These are phyloP conservation scores for Chionoecetes opilio DNA, from an alignment of 1,140 invertebrate genomes.

Conservation along the genomic window DNA sequence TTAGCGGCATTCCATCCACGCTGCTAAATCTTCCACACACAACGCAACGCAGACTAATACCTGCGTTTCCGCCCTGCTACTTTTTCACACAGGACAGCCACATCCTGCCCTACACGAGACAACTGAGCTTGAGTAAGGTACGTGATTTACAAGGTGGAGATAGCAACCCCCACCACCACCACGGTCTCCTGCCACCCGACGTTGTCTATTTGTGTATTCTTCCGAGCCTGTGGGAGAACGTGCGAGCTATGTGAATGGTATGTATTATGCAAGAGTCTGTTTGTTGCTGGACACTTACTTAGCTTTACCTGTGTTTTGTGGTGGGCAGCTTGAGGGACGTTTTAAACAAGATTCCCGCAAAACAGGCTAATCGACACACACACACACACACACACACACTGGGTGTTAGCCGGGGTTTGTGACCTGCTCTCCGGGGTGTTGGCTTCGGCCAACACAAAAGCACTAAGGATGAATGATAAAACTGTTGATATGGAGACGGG, in stretches of 20 bases:
- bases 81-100: neutral
- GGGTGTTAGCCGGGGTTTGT: no score
- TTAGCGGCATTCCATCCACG: neutral
- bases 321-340: neutral
- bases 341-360: neutral
- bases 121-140: neutral
- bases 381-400: no score
- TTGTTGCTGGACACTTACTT: neutral
- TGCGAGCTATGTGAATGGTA: neutral
- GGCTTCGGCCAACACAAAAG: no score
- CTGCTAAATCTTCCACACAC: neutral
- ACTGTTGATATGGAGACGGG: no score
- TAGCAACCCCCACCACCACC: neutral
- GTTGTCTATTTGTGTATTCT: neutral
- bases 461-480: no score
- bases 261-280: conserved; percentile 1
- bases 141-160: neutral
- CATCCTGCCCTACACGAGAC: neutral
- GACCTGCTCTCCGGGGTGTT: no score
- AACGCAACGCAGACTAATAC: neutral
- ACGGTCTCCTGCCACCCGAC: neutral
- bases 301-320: neutral
- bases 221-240: neutral
- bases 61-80: neutral
- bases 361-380: neutral